These are phyloP conservation scores for Lathamus discolor DNA, from an alignment of 2,113 vertebrate genomes.

Conservation along the genomic window DNA sequence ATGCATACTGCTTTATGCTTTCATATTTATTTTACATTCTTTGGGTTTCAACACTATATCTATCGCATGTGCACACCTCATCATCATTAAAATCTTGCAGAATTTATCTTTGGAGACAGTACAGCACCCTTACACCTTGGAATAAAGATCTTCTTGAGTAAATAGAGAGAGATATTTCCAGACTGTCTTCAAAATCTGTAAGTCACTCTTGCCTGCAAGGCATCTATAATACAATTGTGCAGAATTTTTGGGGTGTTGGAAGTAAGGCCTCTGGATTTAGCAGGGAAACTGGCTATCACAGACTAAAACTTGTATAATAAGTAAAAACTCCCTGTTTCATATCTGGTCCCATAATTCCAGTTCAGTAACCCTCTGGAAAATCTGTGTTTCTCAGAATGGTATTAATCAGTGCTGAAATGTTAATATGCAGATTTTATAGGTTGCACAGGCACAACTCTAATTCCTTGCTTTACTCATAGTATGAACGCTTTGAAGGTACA, in stretches of 20 bases:
- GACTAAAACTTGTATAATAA: not conserved
- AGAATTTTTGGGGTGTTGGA: not conserved
- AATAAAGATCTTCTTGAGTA: not conserved
- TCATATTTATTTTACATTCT: not conserved
- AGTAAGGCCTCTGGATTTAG: not conserved
- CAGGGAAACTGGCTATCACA: not conserved
- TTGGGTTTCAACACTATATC: not conserved
- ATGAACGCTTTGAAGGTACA: not conserved
- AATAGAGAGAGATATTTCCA: not conserved
- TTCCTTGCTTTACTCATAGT: not conserved
- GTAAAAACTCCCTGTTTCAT: not conserved
- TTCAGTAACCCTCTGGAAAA: not conserved
- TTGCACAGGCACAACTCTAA: not conserved
- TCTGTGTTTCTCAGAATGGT: not conserved
- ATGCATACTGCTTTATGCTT: not conserved
- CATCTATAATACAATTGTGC: not conserved
- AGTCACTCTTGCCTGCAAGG: not conserved
- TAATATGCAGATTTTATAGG: not conserved
- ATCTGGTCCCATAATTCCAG: not conserved
- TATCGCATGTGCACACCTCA: accelerated
- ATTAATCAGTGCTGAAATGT: not conserved
- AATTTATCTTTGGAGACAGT: not conserved
- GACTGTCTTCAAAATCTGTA: not conserved
- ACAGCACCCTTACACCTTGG: not conserved
- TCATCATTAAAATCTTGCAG: not conserved